A percentile compares a stretch with the other conserved stretches of the same genome.
Evolutionary conservation across 2,113 vertebrate species (phyloP).

Genomic region (Acanthochromis polyacanthus): DNA sequence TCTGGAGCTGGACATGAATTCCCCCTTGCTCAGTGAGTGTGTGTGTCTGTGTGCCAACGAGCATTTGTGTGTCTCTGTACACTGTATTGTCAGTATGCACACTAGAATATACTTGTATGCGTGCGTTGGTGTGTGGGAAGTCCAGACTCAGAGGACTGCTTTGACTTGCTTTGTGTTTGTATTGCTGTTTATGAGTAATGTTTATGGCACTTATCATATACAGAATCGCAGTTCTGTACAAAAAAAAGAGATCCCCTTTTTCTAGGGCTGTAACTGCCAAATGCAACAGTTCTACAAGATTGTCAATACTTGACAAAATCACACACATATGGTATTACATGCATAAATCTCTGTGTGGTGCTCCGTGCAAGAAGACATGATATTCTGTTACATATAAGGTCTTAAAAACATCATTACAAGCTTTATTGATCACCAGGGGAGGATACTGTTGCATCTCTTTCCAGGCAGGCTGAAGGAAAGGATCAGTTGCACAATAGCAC

Average conservation of each 20-base stretch:
- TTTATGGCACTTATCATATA: too few species aligned
- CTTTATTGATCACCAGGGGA: background rate
- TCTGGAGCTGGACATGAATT: constrained; percentile 77
- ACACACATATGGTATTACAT: background rate
- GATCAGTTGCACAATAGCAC: background rate
- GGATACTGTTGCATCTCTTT: background rate
- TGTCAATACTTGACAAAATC: constrained; percentile 1
- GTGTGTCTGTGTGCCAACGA: constrained; percentile 45
- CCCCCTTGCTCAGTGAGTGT: constrained; percentile 48
- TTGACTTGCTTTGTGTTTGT: too few species aligned
- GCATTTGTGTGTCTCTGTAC: constrained; percentile 25
- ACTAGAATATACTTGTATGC: constrained; percentile 8
- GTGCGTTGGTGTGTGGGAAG: constrained; percentile 16
- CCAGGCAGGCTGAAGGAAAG: background rate
- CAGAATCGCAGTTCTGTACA: too few species aligned
- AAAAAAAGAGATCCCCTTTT: too few species aligned
- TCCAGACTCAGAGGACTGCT: constrained; percentile 41
- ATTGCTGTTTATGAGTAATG: too few species aligned
- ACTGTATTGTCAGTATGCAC: constrained; percentile 40
- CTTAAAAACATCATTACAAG: background rate
- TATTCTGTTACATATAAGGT: background rate
- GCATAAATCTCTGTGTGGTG: background rate
- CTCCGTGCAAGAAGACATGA: background rate
- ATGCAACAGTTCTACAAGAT: constrained; percentile 11
- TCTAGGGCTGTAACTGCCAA: constrained; percentile 12